These are phyloP conservation scores for Troides oblongomaculatus DNA, from an alignment of 2,888 invertebrate genomes.

Conservation along the genomic window DNA sequence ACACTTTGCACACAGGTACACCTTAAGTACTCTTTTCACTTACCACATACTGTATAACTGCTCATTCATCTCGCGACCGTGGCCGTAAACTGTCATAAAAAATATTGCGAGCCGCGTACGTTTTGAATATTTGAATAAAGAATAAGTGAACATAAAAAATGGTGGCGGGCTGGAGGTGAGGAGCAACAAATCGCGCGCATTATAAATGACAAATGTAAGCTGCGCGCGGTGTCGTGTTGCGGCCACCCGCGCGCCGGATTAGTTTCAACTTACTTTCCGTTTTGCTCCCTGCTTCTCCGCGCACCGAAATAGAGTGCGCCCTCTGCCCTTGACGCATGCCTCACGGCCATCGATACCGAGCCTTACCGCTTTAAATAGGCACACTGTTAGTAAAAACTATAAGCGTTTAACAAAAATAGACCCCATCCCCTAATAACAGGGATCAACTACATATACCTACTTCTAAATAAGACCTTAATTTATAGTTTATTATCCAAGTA, in stretches of 20 bases:
- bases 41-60: conserved; percentile 19
- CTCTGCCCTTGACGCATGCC: conserved; percentile 66
- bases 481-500: neutral
- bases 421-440: conserved; percentile 4
- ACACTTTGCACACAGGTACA: neutral
- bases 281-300: conserved; percentile 49
- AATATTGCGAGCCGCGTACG: conserved; percentile 61
- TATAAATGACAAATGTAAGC: conserved; percentile 80
- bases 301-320: conserved; percentile 57
- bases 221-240: conserved; percentile 73
- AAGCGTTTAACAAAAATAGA: conserved; percentile 1
- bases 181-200: conserved; percentile 79
- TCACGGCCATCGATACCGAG: conserved; percentile 58
- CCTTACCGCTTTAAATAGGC: conserved; percentile 35
- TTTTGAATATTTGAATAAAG: conserved; percentile 72
- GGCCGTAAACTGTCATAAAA: conserved; percentile 64
- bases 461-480: neutral
- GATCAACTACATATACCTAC: neutral
- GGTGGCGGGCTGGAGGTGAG: conserved; percentile 57
- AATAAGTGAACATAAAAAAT: conserved; percentile 68
- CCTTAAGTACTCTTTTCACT: neutral
- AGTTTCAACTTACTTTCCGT: conserved; percentile 76
- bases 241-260: conserved; percentile 72
- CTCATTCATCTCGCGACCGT: conserved; percentile 40
- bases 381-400: conserved; percentile 20